Conservation (phyloP, 2,888 invertebrate species). For the Synanthedon formicaeformis region DNA sequence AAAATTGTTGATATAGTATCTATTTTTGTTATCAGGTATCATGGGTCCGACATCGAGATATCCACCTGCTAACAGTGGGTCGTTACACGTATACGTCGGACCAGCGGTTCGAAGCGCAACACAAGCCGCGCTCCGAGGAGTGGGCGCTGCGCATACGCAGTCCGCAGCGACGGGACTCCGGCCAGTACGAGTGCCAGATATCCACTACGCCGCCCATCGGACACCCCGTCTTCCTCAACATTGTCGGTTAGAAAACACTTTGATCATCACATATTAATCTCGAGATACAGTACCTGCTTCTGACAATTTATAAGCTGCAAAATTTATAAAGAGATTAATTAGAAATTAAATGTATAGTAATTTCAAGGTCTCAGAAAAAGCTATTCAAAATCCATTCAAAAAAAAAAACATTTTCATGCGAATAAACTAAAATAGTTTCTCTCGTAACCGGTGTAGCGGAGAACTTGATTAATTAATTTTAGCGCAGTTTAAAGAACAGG, state of each 20-base stretch:
- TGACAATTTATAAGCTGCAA: too few species aligned
- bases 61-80: conserved; percentile 89
- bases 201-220: conserved; percentile 88
- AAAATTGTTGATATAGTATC: not conserved
- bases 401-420: too few species aligned
- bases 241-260: conserved; percentile 76
- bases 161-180: conserved; percentile 84
- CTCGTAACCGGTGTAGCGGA: not conserved
- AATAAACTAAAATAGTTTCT: too few species aligned
- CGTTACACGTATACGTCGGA: conserved; percentile 89
- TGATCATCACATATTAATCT: too few species aligned
- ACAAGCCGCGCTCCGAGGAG: conserved; percentile 88
- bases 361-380: too few species aligned
- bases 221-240: conserved; percentile 80
- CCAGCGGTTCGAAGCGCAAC: conserved; percentile 84
- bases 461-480: conserved; percentile 2
- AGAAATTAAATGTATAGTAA: too few species aligned
- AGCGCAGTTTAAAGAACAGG: not conserved
- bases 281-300: too few species aligned
- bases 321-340: too few species aligned
- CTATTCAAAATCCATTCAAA: too few species aligned
- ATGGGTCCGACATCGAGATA: conserved; percentile 92
- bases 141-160: conserved; percentile 79
- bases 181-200: conserved; percentile 89
- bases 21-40: conserved; percentile 76